Percentiles rank a stretch among this genome's conserved stretches.
Conservation (phyloP, 2,113 vertebrate species). For the Eublepharis macularius region DNA sequence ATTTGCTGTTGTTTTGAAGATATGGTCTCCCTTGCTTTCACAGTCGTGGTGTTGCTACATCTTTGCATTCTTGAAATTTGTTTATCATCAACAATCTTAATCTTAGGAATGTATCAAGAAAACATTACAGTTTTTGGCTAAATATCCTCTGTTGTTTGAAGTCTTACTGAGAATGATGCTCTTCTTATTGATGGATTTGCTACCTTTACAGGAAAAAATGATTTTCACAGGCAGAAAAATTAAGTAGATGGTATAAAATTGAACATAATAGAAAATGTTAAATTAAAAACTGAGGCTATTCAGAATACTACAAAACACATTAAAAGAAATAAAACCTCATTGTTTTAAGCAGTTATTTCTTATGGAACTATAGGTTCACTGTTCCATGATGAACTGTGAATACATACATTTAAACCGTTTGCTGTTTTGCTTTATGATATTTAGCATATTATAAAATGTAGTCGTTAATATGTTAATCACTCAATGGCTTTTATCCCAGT, state of each 20-base stretch:
- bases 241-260: constrained; percentile 3
- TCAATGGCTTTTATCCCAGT: background rate
- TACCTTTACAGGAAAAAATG: constrained; percentile 16
- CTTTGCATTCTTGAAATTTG: background rate
- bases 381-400: background rate
- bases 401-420: constrained; percentile 3
- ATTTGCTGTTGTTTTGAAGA: constrained; percentile 1
- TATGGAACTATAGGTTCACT: background rate
- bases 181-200: constrained; percentile 31
- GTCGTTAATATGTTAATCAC: constrained; percentile 35
- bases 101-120: constrained; percentile 36
- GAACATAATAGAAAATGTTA: constrained; percentile 33
- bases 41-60: background rate
- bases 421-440: constrained; percentile 25
- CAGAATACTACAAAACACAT: background rate
- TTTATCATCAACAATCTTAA: background rate
- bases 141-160: constrained; percentile 31
- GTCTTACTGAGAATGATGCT: constrained; percentile 15
- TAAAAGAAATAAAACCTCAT: background rate
- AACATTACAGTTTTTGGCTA: background rate
- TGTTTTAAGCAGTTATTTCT: background rate
- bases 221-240: constrained; percentile 1
- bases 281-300: constrained; percentile 24
- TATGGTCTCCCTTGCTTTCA: background rate
- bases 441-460: constrained; percentile 26